Evolutionary conservation across 1,140 invertebrate species (phyloP).

Genomic region (Oncopeltus fasciatus): DNA sequence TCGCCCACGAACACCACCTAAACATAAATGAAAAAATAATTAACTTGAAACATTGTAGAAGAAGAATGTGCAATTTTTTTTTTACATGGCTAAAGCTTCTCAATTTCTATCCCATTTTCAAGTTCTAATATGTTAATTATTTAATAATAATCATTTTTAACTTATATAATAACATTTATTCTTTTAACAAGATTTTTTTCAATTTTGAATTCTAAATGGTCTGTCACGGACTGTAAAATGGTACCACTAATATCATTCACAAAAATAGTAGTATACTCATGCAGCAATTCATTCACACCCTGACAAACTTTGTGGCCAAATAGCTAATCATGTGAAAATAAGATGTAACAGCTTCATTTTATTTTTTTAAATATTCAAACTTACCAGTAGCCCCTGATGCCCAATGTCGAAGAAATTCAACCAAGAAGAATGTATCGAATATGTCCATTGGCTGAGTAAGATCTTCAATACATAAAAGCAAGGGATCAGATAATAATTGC

Average conservation of each 20-base stretch:
- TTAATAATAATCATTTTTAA: too few species aligned
- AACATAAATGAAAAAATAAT: not conserved
- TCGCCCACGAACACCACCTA: conserved; percentile 33
- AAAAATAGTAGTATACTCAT: too few species aligned
- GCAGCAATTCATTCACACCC: too few species aligned
- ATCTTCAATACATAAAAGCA: conserved; percentile 73
- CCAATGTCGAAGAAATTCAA: conserved; percentile 89
- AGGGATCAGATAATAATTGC: conserved; percentile 67
- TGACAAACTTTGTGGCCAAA: not conserved
- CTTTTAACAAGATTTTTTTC: not conserved
- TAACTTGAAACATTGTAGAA: not conserved
- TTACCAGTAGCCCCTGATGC: conserved; percentile 55
- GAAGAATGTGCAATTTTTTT: not conserved
- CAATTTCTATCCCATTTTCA: too few species aligned
- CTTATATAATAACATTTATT: not conserved
- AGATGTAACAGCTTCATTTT: not conserved
- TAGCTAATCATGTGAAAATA: not conserved
- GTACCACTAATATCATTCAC: too few species aligned
- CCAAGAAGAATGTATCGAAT: conserved; percentile 87
- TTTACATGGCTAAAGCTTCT: too few species aligned
- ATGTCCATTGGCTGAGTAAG: conserved; percentile 88
- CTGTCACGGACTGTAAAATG: too few species aligned
- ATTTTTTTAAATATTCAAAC: too few species aligned
- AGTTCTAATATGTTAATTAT: too few species aligned
- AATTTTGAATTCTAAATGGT: too few species aligned